These are phyloP conservation scores for Zaprionus capensis DNA, from an alignment of 1,140 invertebrate species.

Conservation along the genomic window DNA sequence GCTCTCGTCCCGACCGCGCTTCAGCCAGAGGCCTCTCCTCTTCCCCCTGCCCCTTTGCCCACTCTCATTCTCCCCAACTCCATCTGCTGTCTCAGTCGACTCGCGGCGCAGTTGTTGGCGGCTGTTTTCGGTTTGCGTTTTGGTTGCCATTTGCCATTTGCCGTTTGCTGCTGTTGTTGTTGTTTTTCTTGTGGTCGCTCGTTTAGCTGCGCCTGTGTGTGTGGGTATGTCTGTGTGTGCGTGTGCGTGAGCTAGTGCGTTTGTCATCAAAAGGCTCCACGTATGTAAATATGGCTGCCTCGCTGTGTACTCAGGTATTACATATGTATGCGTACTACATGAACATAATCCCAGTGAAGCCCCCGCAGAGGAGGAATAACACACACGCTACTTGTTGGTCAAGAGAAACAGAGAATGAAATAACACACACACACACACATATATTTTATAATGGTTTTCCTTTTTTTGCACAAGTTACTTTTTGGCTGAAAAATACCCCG, in stretches of 20 bases:
- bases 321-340: slow-evolving; percentile 10
- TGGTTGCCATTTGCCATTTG: slow-evolving; percentile 61
- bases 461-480: background rate
- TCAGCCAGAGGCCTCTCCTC: slow-evolving; percentile 13
- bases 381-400: background rate
- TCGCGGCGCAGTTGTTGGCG: slow-evolving; percentile 20
- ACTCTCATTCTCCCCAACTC: background rate
- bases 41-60: background rate
- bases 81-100: slow-evolving; percentile 1
- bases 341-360: slow-evolving; percentile 25
- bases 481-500: background rate
- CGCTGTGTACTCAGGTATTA: slow-evolving; percentile 26
- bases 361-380: slow-evolving; percentile 1
- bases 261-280: slow-evolving; percentile 55
- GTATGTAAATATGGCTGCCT: slow-evolving; percentile 47
- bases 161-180: slow-evolving; percentile 21
- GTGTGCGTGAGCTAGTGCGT: slow-evolving; percentile 32
- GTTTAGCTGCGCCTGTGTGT: slow-evolving; percentile 21
- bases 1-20: slow-evolving; percentile 26
- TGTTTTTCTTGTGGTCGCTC: slow-evolving; percentile 45
- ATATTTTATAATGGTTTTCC: background rate
- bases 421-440: background rate
- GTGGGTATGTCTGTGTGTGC: slow-evolving; percentile 7
- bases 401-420: background rate
- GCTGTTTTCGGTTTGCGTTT: slow-evolving; percentile 59